Evolutionary conservation across 2,888 invertebrate species (phyloP).

Genomic region (Calameuta idolon): DNA sequence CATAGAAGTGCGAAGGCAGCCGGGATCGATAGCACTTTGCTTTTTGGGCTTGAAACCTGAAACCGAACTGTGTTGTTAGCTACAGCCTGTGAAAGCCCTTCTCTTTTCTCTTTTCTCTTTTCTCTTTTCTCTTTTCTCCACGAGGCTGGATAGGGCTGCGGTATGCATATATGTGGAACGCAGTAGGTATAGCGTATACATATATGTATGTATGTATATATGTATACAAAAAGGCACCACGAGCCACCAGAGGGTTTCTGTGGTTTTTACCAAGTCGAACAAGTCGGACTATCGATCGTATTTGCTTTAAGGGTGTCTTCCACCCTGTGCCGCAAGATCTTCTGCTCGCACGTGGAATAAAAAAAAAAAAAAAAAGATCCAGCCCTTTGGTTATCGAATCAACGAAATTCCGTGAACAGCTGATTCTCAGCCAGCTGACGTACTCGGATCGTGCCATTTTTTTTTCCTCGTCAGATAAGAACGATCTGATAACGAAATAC

Average conservation of each 20-base stretch:
- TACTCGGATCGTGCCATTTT: conserved; percentile 4
- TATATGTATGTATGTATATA: too few relatives aligned
- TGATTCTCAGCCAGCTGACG: conserved; percentile 19
- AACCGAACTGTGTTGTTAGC: background rate
- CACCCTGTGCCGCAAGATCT: background rate
- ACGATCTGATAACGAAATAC: conserved; percentile 4
- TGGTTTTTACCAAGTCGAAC: conserved; percentile 3
- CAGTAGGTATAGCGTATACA: background rate
- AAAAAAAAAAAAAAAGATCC: background rate
- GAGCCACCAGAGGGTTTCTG: background rate
- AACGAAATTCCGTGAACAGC: conserved; percentile 9
- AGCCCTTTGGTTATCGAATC: conserved; percentile 4
- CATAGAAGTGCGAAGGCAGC: background rate
- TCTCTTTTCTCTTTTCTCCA: background rate
- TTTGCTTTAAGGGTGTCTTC: background rate
- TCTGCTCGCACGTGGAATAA: background rate
- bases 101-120: background rate
- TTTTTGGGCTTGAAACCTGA: conserved; percentile 3
- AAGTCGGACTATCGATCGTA: background rate
- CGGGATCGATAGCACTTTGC: conserved; percentile 9
- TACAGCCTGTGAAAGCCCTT: background rate
- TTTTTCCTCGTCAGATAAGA: background rate
- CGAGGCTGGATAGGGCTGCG: background rate
- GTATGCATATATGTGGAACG: background rate
- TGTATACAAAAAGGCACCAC: background rate